phyloP scores from a whole-genome alignment of 2,797 vertebrate species.

The Chrysocyon brachyurus region DNA sequence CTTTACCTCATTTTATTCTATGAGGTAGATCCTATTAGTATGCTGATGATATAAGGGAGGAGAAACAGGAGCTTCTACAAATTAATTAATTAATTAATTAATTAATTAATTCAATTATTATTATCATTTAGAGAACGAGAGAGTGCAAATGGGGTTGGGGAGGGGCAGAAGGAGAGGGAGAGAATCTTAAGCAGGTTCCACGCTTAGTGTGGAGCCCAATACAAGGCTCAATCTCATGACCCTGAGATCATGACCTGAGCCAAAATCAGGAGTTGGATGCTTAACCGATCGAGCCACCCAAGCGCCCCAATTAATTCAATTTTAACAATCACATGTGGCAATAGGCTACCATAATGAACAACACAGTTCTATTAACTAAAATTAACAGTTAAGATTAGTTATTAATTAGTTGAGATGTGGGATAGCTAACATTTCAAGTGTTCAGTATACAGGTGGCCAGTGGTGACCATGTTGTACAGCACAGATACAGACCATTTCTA shows the following conservation, averaged over 20 bases:
- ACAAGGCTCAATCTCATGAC: background rate
- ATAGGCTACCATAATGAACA: background rate
- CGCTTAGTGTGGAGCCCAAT: background rate
- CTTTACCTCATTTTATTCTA: background rate
- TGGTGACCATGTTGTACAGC: background rate
- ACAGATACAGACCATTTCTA: no score
- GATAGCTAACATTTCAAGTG: background rate
- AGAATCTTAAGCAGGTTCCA: background rate
- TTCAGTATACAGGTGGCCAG: background rate
- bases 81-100: background rate
- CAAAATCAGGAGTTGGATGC: background rate
- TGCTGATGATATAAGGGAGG: background rate
- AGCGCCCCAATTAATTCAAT: background rate
- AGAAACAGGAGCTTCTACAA: background rate
- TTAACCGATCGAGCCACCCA: background rate
- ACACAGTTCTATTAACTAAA: no score
- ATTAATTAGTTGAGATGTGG: background rate
- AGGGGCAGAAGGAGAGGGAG: background rate
- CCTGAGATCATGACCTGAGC: background rate
- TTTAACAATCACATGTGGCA: background rate
- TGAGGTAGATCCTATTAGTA: background rate
- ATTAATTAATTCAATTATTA: background rate
- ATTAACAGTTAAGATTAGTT: background rate
- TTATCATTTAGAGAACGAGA: background rate
- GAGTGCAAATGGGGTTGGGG: background rate